Evolutionary conservation across 2,888 invertebrate genomes (phyloP).

Genomic region (Herminia tarsipennalis): DNA sequence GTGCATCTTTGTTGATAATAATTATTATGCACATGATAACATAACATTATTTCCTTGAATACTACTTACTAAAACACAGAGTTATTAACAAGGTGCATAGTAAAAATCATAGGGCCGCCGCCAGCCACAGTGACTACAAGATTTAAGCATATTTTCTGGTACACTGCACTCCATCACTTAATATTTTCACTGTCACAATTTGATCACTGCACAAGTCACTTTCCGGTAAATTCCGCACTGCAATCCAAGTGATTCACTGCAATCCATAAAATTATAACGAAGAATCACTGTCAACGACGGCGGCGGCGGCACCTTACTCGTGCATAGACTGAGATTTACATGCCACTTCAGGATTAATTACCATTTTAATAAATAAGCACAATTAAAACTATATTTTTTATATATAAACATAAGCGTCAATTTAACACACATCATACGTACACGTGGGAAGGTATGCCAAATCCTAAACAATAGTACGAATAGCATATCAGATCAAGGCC

Average conservation of each 20-base stretch:
- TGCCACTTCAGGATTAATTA: constrained; percentile 31
- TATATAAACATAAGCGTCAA: constrained; percentile 7
- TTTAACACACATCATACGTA: constrained; percentile 7
- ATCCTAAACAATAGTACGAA: constrained; percentile 11
- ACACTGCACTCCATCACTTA: constrained; percentile 70
- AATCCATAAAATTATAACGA: constrained; percentile 71
- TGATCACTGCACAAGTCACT: constrained; percentile 77
- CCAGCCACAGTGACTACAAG: constrained; percentile 69
- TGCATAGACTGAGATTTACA: constrained; percentile 61
- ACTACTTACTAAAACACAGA: constrained; percentile 44
- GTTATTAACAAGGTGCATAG: constrained; percentile 75
- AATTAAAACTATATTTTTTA: constrained; percentile 19
- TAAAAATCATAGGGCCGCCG: constrained; percentile 74
- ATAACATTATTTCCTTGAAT: too few species aligned
- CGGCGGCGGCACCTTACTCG: constrained; percentile 76
- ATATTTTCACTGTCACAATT: constrained; percentile 69
- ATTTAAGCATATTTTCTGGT: constrained; percentile 29
- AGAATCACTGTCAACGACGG: constrained; percentile 59
- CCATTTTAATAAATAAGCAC: constrained; percentile 14
- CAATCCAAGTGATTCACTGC: constrained; percentile 82
- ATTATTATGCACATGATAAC: too few species aligned
- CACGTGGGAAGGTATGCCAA: constrained; percentile 5
- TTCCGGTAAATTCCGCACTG: constrained; percentile 74
- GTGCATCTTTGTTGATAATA: too few species aligned
- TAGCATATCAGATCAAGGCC: constrained; percentile 22